Percentiles rank a stretch among this genome's conserved stretches.
Conservation (phyloP, 2,797 vertebrate species). For the Danio jaintianensis region DNA sequence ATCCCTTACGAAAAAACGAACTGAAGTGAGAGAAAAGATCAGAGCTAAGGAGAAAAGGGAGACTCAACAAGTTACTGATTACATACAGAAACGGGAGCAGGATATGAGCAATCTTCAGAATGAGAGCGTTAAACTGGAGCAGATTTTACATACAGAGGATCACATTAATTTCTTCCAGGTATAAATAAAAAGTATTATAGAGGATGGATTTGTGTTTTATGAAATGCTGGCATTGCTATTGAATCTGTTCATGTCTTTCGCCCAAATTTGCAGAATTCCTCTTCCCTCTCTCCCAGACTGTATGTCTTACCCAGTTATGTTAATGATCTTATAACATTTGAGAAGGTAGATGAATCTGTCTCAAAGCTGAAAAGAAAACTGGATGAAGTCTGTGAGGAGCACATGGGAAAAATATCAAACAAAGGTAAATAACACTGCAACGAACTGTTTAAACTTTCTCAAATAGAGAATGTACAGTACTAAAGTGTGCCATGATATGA, state of each 20-base stretch:
- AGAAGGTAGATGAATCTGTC: neutral
- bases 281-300: neutral
- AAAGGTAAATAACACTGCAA: neutral
- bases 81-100: constrained; percentile 18
- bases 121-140: neutral
- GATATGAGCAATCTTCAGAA: constrained; percentile 27
- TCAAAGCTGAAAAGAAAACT: neutral
- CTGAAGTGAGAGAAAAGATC: constrained; percentile 31
- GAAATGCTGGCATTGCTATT: neutral
- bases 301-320: neutral
- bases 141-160: neutral
- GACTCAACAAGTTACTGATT: neutral
- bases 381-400: neutral
- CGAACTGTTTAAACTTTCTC: neutral
- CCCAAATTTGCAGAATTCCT: neutral
- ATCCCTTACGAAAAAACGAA: constrained; percentile 27
- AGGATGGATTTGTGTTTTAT: neutral
- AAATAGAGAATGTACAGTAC: too few relatives aligned
- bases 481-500: too few relatives aligned
- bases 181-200: too few relatives aligned
- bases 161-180: constrained; percentile 15
- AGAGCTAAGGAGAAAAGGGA: constrained; percentile 38
- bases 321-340: neutral
- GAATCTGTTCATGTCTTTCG: neutral
- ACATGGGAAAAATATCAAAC: neutral